Evolutionary conservation across 2,797 vertebrate genomes (phyloP).

Genomic region (Tolypeutes matacus): DNA sequence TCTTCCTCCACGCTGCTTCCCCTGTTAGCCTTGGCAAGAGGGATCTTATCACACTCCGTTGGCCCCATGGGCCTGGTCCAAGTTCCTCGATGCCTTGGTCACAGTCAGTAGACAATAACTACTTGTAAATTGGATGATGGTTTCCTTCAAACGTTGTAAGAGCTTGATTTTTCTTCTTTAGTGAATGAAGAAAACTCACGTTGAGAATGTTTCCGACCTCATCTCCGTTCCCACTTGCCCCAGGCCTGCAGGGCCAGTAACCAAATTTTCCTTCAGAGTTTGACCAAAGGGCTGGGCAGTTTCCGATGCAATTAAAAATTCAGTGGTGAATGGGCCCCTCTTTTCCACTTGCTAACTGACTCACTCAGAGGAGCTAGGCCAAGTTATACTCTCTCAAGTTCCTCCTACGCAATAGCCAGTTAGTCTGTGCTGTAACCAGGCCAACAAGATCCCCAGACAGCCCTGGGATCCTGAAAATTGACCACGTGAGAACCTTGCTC

Average conservation of each 20-base stretch:
- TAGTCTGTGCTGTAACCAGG: not conserved
- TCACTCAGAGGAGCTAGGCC: not conserved
- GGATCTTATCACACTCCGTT: not conserved
- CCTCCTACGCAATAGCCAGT: not conserved
- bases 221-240: conserved; percentile 46
- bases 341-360: not conserved
- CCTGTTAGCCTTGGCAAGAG: not conserved
- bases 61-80: not conserved
- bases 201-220: conserved; percentile 61
- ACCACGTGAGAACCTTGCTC: not conserved
- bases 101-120: conserved; percentile 28
- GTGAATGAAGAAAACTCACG: conserved; percentile 38
- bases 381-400: not conserved
- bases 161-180: conserved; percentile 57
- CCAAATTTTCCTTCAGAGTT: not conserved
- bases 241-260: not conserved
- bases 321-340: not conserved
- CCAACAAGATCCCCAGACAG: not conserved
- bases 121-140: conserved; percentile 52
- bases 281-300: not conserved
- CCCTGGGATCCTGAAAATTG: not conserved
- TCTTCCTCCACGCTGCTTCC: not conserved
- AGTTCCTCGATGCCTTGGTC: not conserved
- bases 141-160: conserved; percentile 47
- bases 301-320: not conserved